A percentile compares a stretch with the other conserved stretches of the same genome.
Conservation (phyloP, 1,140 invertebrate genomes). For the Pristionchus pacificus region DNA sequence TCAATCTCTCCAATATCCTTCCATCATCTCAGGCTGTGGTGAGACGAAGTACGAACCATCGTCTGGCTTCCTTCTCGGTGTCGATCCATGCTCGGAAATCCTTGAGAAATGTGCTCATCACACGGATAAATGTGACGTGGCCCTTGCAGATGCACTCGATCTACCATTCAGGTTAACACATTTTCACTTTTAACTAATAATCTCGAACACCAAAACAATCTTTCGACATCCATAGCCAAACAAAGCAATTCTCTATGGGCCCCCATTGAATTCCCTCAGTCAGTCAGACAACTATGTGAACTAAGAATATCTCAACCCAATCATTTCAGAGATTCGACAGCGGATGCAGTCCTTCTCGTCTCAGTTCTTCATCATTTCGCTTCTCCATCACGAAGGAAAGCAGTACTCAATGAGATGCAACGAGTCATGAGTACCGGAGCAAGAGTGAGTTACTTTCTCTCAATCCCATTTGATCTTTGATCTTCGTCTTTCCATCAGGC, state of each 20-base stretch:
- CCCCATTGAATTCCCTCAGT: too few relatives aligned
- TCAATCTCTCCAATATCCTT: not conserved
- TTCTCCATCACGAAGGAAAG: constrained; percentile 19
- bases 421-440: not conserved
- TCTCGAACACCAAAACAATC: too few relatives aligned
- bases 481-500: constrained; percentile 19
- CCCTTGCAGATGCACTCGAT: constrained; percentile 26
- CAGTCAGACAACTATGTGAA: not conserved
- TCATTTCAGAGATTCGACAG: constrained; percentile 18
- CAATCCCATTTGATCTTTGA: constrained; percentile 28
- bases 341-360: constrained; percentile 29
- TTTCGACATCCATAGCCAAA: too few relatives aligned
- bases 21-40: constrained; percentile 23
- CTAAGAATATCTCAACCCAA: constrained; percentile 1
- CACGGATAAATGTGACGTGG: constrained; percentile 7
- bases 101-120: constrained; percentile 12
- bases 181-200: not conserved
- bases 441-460: not conserved
- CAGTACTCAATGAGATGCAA: constrained; percentile 10
- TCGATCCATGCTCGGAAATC: constrained; percentile 32
- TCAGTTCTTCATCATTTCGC: constrained; percentile 34
- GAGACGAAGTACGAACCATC: constrained; percentile 29
- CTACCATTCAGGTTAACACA: constrained; percentile 23
- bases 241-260: too few relatives aligned
- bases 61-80: constrained; percentile 25